Base-by-base conservation (phyloP, 2,113 vertebrate species). In the Podocnemis expansa region DNA sequence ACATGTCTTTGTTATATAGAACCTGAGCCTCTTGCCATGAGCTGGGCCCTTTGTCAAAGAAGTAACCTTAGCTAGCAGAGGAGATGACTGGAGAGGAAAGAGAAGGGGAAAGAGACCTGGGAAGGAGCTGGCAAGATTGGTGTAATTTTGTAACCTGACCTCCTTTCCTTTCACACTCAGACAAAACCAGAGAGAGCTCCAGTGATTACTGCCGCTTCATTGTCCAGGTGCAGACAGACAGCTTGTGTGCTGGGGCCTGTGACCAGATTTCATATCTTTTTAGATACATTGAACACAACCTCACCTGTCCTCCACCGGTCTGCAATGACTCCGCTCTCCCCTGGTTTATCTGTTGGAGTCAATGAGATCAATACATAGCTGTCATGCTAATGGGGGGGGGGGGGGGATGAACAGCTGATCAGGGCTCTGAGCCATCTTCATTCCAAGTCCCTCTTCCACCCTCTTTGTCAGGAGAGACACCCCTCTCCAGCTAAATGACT, bases 381-480 rank as follows among this genome's bases (percentile, higher is more conserved):
- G 79, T 55, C 60, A 7, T 54, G 52, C 12, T 60, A 75, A 0
- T 16, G 4, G 0, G 6, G 24, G 0, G 1, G 3, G 27, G 21
- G n/a, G 49, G 29, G 3, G 6, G 41, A 51, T 0, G 22, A 27
- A 43, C 63, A 80, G 41, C 49, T 12, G 7, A 60, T 45, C 14
- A 3, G 0, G 0, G 27, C 34, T 43, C 63, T 56, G 34, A 21
- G 10, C 34, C 76, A n/a, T 19, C 22, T 12, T 5, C 12, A 6
- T 31, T 31, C 41, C 67, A 31, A 17, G 43, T 17, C 63, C 55
- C 8, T 29, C 70, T 89, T 52, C n/a, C 24, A 11, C 14, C 21
- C 51, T 29, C n/a, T 85, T 54, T 75, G 21, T 73, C 5, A 3
- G n/a, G n/a, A 73, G 21, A 41, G n/a, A 21, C n/a, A 22, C n/a